Percentiles rank a stretch among this genome's conserved stretches.
Evolutionary conservation across 92 coral and sea anemone genomes (phyloP).

Genomic region (Scolanthus callimorphus): DNA sequence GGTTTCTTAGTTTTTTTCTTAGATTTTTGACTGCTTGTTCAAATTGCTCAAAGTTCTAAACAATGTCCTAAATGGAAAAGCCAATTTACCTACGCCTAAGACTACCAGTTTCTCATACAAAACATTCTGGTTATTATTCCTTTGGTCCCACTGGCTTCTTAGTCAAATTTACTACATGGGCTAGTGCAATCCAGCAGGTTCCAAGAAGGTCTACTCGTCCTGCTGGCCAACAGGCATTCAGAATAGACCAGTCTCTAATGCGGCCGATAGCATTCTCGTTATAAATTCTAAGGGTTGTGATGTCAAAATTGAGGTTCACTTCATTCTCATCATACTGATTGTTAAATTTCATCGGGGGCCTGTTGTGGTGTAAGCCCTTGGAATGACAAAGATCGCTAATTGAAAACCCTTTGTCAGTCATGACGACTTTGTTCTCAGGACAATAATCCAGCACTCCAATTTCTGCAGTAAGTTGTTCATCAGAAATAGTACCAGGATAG

Average conservation of each 20-base stretch:
- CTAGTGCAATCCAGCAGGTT: conserved; percentile 34
- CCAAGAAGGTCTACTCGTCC: conserved; percentile 34
- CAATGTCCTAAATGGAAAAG: no score
- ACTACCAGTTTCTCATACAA: no score
- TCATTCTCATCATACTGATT: conserved; percentile 44
- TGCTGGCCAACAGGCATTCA: conserved; percentile 39
- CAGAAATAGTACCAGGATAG: conserved; percentile 29
- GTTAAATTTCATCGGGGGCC: conserved; percentile 32
- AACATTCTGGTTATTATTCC: background rate
- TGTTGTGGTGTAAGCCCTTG: conserved; percentile 41
- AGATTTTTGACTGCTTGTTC: no score
- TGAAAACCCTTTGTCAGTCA: conserved; percentile 38
- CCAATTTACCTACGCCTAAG: no score
- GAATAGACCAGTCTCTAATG: no score
- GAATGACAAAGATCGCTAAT: conserved; percentile 42
- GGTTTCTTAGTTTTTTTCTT: no score
- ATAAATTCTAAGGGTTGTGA: conserved; percentile 23
- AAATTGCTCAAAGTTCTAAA: no score
- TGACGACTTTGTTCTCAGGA: conserved; percentile 29
- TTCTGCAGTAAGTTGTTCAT: conserved; percentile 41
- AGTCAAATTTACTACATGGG: conserved; percentile 26
- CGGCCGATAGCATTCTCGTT: conserved; percentile 42
- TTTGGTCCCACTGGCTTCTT: conserved; percentile 45
- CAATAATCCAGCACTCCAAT: conserved; percentile 25
- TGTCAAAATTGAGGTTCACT: conserved; percentile 20